Base-by-base conservation (phyloP, 1,140 invertebrate species). In the Rhynchophorus ferrugineus region DNA sequence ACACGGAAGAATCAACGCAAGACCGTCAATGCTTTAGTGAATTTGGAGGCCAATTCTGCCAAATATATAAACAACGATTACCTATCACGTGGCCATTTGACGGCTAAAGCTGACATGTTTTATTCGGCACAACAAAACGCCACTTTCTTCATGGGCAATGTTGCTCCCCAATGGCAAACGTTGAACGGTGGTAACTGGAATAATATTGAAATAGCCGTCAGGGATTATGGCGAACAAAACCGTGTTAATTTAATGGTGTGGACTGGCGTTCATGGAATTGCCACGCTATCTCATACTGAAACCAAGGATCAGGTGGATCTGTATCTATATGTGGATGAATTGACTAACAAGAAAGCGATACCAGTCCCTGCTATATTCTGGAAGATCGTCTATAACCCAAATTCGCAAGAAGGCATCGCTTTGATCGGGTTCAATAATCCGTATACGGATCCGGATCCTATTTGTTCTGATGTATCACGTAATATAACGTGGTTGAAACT, bases 391-490 rank as follows among this genome's bases (percentile, higher is more conserved):
- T 75, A 81, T 56, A 73, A 83, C 50, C 68, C 72, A 8, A 47
- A 59, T 6, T 69, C 63, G 1, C 71, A 73, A 43, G 59, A 65
- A 1, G 80, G 75, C 2, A 75, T 77, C 1, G 80, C 75, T 3
- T 77, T 82, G 49, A 63, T 84, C 1, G 76, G 77, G 16, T 68
- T 81, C 13, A 84, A 84, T 61, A 81, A 85, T 66, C 80, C 80
- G 0, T 77, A 80, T 58, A 16, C 65, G 0, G 61, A 70, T 33
- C 68, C 67, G 1, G 68, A 77, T 43, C 69, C 70, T 9, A 73
- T 83, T 60, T 82, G 82, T 58, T 71, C 66, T 0, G 75, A 81
- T 65, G 65, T 76, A 2, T 74, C 75, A 38, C 61, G 66, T 16
- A 68, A 69, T 54, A 73, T 78, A 52, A 56, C 56, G 5, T 78